Base-by-base conservation (phyloP, 2,113 vertebrate species). In the Thunnus thynnus region DNA sequence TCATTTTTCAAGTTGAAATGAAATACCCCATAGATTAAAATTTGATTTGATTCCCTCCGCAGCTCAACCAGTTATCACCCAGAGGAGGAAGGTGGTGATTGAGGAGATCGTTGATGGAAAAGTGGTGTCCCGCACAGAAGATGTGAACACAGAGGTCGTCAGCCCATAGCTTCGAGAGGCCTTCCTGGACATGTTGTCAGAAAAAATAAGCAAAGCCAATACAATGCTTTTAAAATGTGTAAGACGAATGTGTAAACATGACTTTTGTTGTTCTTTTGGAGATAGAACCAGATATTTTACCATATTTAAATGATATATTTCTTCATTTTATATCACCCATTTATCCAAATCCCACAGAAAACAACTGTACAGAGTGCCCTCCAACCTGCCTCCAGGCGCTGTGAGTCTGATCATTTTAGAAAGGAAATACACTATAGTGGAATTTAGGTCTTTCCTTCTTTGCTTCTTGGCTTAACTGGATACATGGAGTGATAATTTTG, bases 21-120 rank as follows among this genome's bases (percentile, higher is more conserved):
- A 2, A 50, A 16, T 13, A 18, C 18, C 0, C 22, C 1, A 0
- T 3, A 44, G 11, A 14, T 67, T 48, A 17, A 25, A 13, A 18
- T 30, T 17, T 61, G 13, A 18, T 77, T 44, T 41, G 0, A 14
- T 54, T 80, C 70, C 13, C 17, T 67, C 27, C 22, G 9, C 81
- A 94, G 91, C 70, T 81, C 89, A 95, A 30, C 87, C 94, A 5
- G 86, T 88, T 25, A 88, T 91, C 71, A 95, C 79, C 0, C 94
- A 95, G 87, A 95, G 95, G 54, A 95, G 86, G 0, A 95, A 85
- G 83, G 94, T 95, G 10, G 92, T 97, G 60, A 47, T 94, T 16
- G 95, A 97, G 92, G 96, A 98, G 60, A 36, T 92, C 1, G 30
- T 95, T 0, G 91, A 97, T 61, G 97, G 97, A 68, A 93, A 92